Conservation (phyloP, 2,113 vertebrate species). For the Sinosuthora webbiana region DNA sequence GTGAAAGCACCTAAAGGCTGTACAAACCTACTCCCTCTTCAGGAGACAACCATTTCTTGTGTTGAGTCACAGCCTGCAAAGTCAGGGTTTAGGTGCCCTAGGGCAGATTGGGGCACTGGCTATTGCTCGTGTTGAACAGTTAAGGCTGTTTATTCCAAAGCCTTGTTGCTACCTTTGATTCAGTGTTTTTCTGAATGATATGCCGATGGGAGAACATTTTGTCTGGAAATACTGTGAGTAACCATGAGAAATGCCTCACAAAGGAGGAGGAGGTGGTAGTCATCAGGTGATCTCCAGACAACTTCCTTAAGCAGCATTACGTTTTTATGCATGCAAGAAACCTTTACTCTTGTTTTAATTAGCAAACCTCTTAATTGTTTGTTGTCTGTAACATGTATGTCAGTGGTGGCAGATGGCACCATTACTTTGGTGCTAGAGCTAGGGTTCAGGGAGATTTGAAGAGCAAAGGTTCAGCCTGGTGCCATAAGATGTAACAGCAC, state of each 20-base stretch:
- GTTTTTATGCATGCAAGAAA: neutral
- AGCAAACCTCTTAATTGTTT: neutral
- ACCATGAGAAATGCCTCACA: neutral
- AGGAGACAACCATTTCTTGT: neutral
- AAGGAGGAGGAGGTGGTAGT: neutral
- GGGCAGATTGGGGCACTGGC: neutral
- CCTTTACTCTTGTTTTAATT: neutral
- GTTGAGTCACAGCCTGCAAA: neutral
- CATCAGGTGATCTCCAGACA: neutral
- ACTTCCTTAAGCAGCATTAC: neutral
- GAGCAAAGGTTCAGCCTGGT: neutral
- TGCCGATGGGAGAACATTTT: neutral
- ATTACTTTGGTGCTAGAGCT: neutral
- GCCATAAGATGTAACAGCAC: neutral
- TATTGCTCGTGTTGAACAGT: neutral
- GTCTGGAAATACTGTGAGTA: neutral
- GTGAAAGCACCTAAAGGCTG: neutral
- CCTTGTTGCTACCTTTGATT: neutral
- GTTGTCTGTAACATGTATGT: neutral
- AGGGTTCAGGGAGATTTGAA: neutral
- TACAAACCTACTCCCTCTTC: no score
- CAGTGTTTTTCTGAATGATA: neutral
- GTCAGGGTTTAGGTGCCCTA: neutral
- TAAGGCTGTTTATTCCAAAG: neutral
- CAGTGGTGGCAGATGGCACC: neutral